Evolutionary conservation across 2,797 vertebrate species (phyloP).

Genomic region (Brachyalestes nurse): DNA sequence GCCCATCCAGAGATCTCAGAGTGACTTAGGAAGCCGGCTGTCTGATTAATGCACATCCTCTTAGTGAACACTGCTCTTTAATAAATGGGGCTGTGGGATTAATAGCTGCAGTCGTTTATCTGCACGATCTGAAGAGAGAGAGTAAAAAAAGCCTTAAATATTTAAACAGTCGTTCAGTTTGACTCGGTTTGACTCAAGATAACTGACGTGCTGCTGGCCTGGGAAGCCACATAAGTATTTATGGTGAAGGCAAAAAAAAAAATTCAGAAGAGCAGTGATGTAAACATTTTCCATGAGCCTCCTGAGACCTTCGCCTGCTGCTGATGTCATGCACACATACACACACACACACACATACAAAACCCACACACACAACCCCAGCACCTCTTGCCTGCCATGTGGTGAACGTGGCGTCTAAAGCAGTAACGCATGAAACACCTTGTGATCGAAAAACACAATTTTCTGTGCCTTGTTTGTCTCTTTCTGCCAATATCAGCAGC

Average conservation of each 20-base stretch:
- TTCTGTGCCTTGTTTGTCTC: conserved; percentile 49
- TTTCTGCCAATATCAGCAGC: conserved; percentile 56
- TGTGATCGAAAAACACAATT: conserved; percentile 31
- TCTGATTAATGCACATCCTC: conserved; percentile 10
- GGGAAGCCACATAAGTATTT: background rate
- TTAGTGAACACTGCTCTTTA: background rate
- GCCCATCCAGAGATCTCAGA: background rate
- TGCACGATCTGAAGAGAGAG: conserved; percentile 3
- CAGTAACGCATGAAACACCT: background rate
- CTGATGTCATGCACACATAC: conserved; percentile 2
- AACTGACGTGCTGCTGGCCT: background rate
- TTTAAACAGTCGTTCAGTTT: conserved; percentile 1
- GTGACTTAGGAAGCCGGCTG: background rate
- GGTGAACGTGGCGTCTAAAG: background rate
- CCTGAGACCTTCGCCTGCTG: background rate
- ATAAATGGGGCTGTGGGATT: conserved; percentile 1
- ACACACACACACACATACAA: background rate
- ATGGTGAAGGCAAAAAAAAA: background rate
- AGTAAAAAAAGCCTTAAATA: conserved; percentile 7
- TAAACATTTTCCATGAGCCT: background rate
- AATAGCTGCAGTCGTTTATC: conserved; percentile 21
- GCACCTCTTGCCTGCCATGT: too few species aligned
- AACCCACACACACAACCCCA: background rate
- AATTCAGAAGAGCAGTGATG: background rate
- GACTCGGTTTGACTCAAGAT: background rate